phyloP scores from a whole-genome alignment of 1,140 invertebrate species.

The Eciton burchellii region DNA sequence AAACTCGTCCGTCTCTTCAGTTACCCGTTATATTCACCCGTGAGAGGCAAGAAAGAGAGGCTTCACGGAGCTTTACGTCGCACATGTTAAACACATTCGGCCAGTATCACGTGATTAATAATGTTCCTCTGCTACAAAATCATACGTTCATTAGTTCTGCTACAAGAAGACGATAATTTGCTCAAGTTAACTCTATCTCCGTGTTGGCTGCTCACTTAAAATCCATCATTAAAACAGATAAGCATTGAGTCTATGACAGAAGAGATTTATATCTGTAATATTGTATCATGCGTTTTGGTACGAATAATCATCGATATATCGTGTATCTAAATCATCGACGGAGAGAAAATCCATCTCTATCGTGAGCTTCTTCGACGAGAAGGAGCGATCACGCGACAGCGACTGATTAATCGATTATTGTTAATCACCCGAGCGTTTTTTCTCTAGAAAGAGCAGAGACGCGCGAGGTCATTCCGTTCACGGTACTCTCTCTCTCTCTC shows the following conservation, averaged over 20 bases:
- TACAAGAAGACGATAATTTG: neutral
- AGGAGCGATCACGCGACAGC: too few relatives aligned
- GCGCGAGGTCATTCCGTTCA: conserved; percentile 22
- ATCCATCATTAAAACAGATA: neutral
- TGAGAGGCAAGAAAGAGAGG: conserved; percentile 56
- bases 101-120: conserved; percentile 38
- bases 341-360: too few relatives aligned
- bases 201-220: neutral
- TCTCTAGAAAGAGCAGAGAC: conserved; percentile 19
- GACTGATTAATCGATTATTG: neutral
- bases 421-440: neutral
- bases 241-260: neutral
- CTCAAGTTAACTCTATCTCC: neutral
- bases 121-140: conserved; percentile 33
- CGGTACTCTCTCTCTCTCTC: neutral
- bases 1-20: conserved; percentile 52
- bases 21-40: conserved; percentile 29
- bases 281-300: too few relatives aligned
- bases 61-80: conserved; percentile 48
- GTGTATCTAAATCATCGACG: too few relatives aligned
- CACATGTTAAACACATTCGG: conserved; percentile 59
- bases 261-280: neutral
- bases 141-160: conserved; percentile 8
- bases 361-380: too few relatives aligned
- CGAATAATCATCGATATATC: too few relatives aligned